These are phyloP conservation scores for Copsychus sechellarum DNA, from an alignment of 2,113 vertebrate species.

Conservation along the genomic window DNA sequence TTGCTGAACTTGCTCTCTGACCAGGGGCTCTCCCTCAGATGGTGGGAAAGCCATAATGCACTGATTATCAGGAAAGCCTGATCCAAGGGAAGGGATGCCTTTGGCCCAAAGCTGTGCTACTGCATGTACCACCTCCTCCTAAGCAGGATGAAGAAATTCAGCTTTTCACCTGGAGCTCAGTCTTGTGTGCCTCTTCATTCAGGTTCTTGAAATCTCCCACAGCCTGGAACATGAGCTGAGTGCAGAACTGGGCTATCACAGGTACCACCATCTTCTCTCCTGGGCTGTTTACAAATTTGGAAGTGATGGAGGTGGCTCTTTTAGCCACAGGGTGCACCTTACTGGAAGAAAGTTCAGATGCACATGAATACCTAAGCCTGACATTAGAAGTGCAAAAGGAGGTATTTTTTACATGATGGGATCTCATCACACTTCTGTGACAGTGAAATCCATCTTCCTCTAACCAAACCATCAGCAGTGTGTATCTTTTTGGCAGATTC, in stretches of 20 bases:
- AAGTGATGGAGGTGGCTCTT: neutral
- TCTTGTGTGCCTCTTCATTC: neutral
- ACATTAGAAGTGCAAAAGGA: neutral
- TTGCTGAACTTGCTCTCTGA: neutral
- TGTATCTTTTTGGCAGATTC: neutral
- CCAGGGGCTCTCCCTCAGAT: neutral
- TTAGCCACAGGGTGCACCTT: neutral
- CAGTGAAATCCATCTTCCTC: neutral
- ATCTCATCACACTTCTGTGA: neutral
- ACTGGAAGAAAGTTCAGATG: neutral
- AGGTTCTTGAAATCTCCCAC: neutral
- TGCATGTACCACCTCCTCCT: neutral
- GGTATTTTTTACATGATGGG: neutral
- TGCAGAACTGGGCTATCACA: neutral
- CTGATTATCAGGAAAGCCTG: no score
- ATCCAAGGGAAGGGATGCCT: neutral
- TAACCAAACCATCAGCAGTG: neutral
- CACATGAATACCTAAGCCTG: neutral
- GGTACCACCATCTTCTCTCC: neutral
- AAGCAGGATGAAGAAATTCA: neutral
- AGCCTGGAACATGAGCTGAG: fast-evolving
- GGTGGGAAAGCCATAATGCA: neutral
- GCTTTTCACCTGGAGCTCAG: neutral
- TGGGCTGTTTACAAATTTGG: neutral
- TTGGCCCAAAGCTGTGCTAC: neutral